A percentile compares a stretch with the other conserved stretches of the same genome.
These are phyloP conservation scores for Lipophrys pholis DNA, from an alignment of 2,113 vertebrate genomes.

Conservation along the genomic window DNA sequence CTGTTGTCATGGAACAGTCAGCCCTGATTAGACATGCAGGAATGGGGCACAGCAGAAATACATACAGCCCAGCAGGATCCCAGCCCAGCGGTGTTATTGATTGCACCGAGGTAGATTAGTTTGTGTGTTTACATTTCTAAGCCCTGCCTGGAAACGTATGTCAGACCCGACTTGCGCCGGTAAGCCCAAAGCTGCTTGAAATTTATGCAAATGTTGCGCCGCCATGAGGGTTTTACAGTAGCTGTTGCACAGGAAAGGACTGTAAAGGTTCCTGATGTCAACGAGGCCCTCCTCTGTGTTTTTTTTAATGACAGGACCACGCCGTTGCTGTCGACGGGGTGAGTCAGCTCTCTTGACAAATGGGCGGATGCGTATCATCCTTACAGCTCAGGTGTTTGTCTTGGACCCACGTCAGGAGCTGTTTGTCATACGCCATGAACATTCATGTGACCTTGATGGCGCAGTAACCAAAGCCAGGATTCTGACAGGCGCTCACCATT, in stretches of 20 bases:
- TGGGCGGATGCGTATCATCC: no score
- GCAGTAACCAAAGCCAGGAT: not conserved
- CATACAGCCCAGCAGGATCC: slow-evolving; percentile 20
- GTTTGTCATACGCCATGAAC: not conserved
- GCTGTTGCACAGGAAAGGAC: not conserved
- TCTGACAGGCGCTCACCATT: not conserved
- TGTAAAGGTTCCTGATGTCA: not conserved
- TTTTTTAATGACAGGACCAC: not conserved
- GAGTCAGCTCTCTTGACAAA: not conserved
- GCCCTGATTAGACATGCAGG: slow-evolving; percentile 47
- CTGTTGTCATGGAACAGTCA: slow-evolving; percentile 37
- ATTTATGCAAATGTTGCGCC: not conserved
- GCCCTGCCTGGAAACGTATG: not conserved
- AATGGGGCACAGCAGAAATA: slow-evolving; percentile 32
- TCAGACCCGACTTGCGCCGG: not conserved
- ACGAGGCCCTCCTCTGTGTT: not conserved
- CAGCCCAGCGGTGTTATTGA: slow-evolving; percentile 14
- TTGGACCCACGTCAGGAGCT: not conserved
- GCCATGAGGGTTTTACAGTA: not conserved
- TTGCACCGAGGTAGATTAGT: slow-evolving; percentile 25
- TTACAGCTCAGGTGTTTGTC: not conserved
- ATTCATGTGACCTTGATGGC: not conserved
- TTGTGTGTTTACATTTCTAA: slow-evolving; percentile 23
- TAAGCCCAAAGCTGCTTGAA: not conserved
- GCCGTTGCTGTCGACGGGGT: not conserved